Base-by-base conservation (phyloP, 1,140 invertebrate genomes). In the Solenopsis invicta region DNA sequence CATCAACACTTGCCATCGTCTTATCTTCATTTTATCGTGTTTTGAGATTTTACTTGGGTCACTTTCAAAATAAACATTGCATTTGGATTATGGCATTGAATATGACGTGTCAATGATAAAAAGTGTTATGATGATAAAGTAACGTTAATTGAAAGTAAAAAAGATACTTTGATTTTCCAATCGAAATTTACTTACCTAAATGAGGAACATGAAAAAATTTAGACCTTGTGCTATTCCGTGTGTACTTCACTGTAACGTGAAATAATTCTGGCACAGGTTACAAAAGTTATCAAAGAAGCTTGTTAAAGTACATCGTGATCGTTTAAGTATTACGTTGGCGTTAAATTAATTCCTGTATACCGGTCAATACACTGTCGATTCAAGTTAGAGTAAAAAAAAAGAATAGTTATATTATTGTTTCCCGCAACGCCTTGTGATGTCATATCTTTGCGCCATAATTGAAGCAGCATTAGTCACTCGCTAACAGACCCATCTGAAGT, bases 401-500 rank as follows among this genome's bases (percentile, higher is more conserved):
- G n/a, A 69, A 80, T 52, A 16, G 24, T 10, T 61, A 37, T 29
- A 34, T 29, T 48, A 5, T 48, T 50, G 37, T 81, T 24, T 54
- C n/a, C 34, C 24, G n/a, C 52, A 50, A 61, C 24, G 59, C 8
- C 64, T 21, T 74, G 78, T 48, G 78, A 82, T 71, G 24, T 48
- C 5, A 84, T 82, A 29, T 72, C 37, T 74, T 74, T 84, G 12
- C 69, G 69, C 41, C 80, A 84, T 84, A 61, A 84, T 61, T 84
- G 80, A 74, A 84, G 80, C 80, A 84, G 54, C 29, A 45, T 84
- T 84, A 84, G 69, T 34, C 64, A 41, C 16, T 71, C 54, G 69
- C 69, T 84, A 84, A 84, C 9, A 93, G 90, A 94, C 90, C 92
- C 91, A 93, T 90, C 93, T 94, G 92, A 94, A 95, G 93, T 93